These are phyloP conservation scores for Agonopterix alstromeriana DNA, from an alignment of 2,888 invertebrate genomes.

Conservation along the genomic window DNA sequence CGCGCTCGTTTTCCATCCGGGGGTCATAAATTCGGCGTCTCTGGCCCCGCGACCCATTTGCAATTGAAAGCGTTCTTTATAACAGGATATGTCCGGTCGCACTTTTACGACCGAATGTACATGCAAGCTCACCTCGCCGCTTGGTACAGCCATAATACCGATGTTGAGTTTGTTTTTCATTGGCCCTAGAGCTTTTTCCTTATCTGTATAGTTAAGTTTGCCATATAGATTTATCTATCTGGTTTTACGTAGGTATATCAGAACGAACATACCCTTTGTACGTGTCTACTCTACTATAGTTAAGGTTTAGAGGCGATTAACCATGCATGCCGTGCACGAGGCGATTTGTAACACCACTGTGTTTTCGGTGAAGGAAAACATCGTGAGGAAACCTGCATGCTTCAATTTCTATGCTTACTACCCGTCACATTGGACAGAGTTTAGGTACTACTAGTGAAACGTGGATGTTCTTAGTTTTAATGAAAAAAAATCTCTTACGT, in stretches of 20 bases:
- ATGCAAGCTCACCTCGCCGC: slow-evolving; percentile 15
- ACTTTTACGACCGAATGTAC: slow-evolving; percentile 50
- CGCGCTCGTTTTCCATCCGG: slow-evolving; percentile 53
- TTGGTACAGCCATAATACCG: slow-evolving; percentile 13
- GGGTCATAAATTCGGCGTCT: slow-evolving; percentile 56
- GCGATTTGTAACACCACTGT: no score
- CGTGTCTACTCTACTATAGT: no score
- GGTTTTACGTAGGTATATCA: neutral
- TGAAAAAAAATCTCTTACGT: no score
- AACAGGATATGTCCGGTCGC: slow-evolving; percentile 60
- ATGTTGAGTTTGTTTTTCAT: slow-evolving; percentile 5
- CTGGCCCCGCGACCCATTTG: slow-evolving; percentile 62
- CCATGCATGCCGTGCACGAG: no score
- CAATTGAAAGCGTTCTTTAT: slow-evolving; percentile 71
- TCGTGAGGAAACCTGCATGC: no score
- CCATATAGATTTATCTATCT: neutral
- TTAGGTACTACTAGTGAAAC: no score
- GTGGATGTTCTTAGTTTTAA: no score
- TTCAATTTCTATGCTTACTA: no score
- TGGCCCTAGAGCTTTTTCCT: neutral
- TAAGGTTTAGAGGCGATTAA: no score
- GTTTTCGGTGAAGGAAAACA: no score
- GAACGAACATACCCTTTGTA: no score
- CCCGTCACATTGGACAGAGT: no score
- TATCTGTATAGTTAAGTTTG: slow-evolving; percentile 3